phyloP scores from a whole-genome alignment of 2,113 vertebrate species.

The Catagonus wagneri region DNA sequence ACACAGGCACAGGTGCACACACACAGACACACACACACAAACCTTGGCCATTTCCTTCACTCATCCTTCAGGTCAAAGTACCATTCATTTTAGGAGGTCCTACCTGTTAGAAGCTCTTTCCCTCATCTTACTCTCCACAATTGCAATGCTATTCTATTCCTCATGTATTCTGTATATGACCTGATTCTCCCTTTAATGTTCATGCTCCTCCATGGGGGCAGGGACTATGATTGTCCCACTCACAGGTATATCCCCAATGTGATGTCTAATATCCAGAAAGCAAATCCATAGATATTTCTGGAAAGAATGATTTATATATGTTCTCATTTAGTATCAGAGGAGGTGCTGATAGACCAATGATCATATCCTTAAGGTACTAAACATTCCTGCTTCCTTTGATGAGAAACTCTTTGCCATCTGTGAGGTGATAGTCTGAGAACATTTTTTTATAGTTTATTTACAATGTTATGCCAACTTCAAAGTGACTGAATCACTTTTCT shows the following conservation, averaged over 20 bases:
- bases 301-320: neutral
- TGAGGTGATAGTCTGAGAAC: neutral
- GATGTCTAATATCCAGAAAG: neutral
- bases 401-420: neutral
- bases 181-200: neutral
- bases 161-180: neutral
- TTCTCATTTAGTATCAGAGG: neutral
- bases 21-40: neutral
- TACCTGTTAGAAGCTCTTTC: too few species aligned
- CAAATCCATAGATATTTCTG: neutral
- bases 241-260: too few species aligned
- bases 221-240: too few species aligned
- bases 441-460: too few species aligned
- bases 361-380: neutral
- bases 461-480: too few species aligned
- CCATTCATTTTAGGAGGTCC: neutral
- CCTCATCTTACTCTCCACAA: too few species aligned
- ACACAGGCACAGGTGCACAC: neutral
- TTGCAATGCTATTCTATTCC: rapidly evolving
- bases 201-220: neutral
- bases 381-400: neutral
- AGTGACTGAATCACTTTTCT: too few species aligned
- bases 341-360: neutral
- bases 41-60: neutral
- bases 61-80: neutral